Evolutionary conservation across 2,113 vertebrate genomes (phyloP).

Genomic region (Callipepla squamata): DNA sequence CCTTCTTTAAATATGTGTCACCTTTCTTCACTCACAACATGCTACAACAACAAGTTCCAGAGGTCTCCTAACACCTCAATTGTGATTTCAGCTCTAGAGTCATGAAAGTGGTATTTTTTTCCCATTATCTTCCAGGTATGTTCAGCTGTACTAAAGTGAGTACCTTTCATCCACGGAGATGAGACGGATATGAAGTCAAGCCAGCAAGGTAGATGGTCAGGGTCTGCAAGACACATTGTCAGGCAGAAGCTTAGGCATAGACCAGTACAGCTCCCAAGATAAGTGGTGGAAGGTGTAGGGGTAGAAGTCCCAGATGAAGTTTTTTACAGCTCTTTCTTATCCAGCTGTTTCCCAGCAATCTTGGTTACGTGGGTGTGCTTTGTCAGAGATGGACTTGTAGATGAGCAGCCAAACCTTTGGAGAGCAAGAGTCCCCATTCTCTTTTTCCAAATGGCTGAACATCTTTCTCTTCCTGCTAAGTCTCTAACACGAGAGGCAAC

Average conservation of each 20-base stretch:
- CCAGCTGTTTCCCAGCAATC: not conserved
- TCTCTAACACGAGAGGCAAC: not conserved
- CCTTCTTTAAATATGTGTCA: not conserved
- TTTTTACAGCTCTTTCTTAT: not conserved
- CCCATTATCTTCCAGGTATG: not conserved
- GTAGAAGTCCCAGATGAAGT: not conserved
- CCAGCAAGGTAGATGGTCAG: not conserved
- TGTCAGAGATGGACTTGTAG: not conserved
- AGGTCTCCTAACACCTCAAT: not conserved
- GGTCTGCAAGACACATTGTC: not conserved
- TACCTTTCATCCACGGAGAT: not conserved
- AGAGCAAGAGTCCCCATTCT: not conserved
- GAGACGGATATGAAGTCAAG: not conserved
- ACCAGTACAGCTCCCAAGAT: fast-evolving
- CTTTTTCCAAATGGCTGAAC: not conserved
- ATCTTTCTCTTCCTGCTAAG: not conserved
- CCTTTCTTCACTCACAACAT: not conserved
- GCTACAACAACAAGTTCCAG: not conserved
- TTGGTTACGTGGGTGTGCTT: not conserved
- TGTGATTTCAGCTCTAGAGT: not conserved
- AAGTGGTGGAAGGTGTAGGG: fast-evolving
- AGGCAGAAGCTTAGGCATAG: not conserved
- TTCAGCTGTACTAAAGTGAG: not conserved
- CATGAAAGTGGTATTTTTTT: not conserved
- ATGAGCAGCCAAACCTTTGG: not conserved